Conservation (phyloP, 2,888 invertebrate species). For the Napeogenes sylphis region DNA sequence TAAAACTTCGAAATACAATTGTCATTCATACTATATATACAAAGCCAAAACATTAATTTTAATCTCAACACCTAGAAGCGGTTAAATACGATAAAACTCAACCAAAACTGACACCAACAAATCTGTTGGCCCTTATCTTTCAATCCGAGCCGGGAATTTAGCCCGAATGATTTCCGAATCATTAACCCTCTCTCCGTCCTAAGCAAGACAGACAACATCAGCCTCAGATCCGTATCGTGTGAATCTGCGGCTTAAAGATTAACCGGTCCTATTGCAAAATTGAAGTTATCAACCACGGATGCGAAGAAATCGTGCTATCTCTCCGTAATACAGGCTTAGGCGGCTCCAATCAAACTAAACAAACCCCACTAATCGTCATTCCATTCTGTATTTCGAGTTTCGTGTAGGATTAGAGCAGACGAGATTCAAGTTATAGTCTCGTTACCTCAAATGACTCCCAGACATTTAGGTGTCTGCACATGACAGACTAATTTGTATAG, state of each 20-base stretch:
- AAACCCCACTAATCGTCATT: slow-evolving; percentile 72
- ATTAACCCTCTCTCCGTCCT: slow-evolving; percentile 72
- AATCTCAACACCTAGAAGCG: slow-evolving; percentile 3
- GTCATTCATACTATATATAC: background rate
- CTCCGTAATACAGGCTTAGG: slow-evolving; percentile 68
- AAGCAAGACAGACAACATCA: slow-evolving; percentile 77
- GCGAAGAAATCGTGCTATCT: slow-evolving; percentile 75
- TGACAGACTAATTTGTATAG: slow-evolving; percentile 18
- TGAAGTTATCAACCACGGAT: slow-evolving; percentile 71
- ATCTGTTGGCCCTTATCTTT: slow-evolving; percentile 73
- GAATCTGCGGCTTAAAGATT: slow-evolving; percentile 69
- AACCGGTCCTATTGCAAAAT: slow-evolving; percentile 65
- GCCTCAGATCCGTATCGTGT: slow-evolving; percentile 73
- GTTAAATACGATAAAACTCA: slow-evolving; percentile 28
- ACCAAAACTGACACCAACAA: slow-evolving; percentile 60
- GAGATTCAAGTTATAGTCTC: slow-evolving; percentile 66
- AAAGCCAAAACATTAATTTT: background rate
- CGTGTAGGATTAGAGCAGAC: slow-evolving; percentile 65
- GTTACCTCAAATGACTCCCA: slow-evolving; percentile 65
- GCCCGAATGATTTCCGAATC: slow-evolving; percentile 76
- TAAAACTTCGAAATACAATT: background rate
- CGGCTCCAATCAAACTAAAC: slow-evolving; percentile 75
- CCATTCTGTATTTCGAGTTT: slow-evolving; percentile 70
- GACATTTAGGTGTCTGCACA: slow-evolving; percentile 23
- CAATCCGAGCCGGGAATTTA: slow-evolving; percentile 70